Base-by-base conservation (phyloP, 2,113 vertebrate genomes). In the Stercorarius parasiticus region DNA sequence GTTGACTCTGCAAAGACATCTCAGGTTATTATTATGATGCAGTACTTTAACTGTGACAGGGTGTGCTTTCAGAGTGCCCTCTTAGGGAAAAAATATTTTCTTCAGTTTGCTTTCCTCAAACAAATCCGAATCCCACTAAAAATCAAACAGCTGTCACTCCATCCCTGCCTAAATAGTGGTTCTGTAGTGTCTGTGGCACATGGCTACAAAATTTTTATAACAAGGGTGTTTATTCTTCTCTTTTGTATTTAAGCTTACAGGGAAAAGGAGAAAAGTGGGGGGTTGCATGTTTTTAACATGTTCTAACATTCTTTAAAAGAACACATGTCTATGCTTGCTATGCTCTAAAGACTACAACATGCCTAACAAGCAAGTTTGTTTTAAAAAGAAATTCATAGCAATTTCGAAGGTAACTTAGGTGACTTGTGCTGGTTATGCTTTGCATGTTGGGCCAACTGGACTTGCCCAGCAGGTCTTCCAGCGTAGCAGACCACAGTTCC, bases 401-500 rank as follows among this genome's bases (percentile, higher is more conserved):
- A 42, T 92, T 92, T 70, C 2, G 10, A 49, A 58, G 69, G 34
- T 36, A 43, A n/a, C 38, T 53, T 64, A 32, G 14, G 29, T 82
- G 69, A 38, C 81, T 94, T 0, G 0, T 55, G 18, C n/a, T 71
- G 42, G 29, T 74, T 81, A 5, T 15, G 32, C 81, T 88, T 70
- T 79, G 76, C 66, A 61, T 2, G 1, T 69, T 69, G 43, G 65
- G 56, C 56, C 34, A 42, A 61, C 19, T 4, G 10, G 86, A 82
- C 89, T 89, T 76, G 91, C 43, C 56, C 34, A 50, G 83, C 91
- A 71, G 61, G 86, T 94, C 69, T 96, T 86, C 76, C 64, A 79
- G 43, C 0, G 0, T 15, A 64, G 47, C 47, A 82, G 56, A 47
- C 55, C 3, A 1, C 47, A 25, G 30, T 86, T 95, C 64, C 49